Percentiles rank a stretch among this genome's conserved stretches.
phyloP scores from a whole-genome alignment of 2,113 vertebrate genomes.

The Psilopogon haemacephalus region DNA sequence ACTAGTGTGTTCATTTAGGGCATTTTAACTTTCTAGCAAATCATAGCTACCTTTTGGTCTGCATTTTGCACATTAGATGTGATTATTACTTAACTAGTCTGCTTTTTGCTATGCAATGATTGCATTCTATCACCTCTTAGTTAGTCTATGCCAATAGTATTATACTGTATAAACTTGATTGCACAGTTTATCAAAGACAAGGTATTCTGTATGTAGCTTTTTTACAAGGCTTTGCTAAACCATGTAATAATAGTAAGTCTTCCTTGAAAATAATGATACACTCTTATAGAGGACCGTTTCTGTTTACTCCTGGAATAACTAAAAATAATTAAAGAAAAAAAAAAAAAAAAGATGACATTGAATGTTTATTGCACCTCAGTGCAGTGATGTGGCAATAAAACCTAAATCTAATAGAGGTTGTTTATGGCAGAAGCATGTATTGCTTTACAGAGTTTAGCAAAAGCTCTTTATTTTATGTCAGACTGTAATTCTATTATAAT shows the following conservation, averaged over 20 bases:
- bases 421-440: slow-evolving; percentile 84
- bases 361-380: slow-evolving; percentile 88
- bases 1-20: slow-evolving; percentile 74
- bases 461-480: slow-evolving; percentile 86
- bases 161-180: slow-evolving; percentile 85
- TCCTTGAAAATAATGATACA: slow-evolving; percentile 85
- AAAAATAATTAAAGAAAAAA: slow-evolving; percentile 11
- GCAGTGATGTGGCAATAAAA: slow-evolving; percentile 92
- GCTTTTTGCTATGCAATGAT: slow-evolving; percentile 98
- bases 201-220: slow-evolving; percentile 84
- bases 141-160: slow-evolving; percentile 80
- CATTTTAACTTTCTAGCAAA: slow-evolving; percentile 69
- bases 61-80: slow-evolving; percentile 97
- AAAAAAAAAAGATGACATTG: slow-evolving; percentile 77
- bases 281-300: slow-evolving; percentile 83
- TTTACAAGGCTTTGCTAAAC: slow-evolving; percentile 85
- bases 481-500: slow-evolving; percentile 82
- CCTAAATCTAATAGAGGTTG: slow-evolving; percentile 79
- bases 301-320: slow-evolving; percentile 82
- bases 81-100: slow-evolving; percentile 89
- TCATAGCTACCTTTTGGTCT: slow-evolving; percentile 87
- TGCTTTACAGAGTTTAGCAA: slow-evolving; percentile 84
- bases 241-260: slow-evolving; percentile 84
- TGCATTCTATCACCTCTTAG: slow-evolving; percentile 87
- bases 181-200: slow-evolving; percentile 85